Base-by-base conservation (phyloP, 2,888 invertebrate genomes). In the Capitulum mitella region DNA sequence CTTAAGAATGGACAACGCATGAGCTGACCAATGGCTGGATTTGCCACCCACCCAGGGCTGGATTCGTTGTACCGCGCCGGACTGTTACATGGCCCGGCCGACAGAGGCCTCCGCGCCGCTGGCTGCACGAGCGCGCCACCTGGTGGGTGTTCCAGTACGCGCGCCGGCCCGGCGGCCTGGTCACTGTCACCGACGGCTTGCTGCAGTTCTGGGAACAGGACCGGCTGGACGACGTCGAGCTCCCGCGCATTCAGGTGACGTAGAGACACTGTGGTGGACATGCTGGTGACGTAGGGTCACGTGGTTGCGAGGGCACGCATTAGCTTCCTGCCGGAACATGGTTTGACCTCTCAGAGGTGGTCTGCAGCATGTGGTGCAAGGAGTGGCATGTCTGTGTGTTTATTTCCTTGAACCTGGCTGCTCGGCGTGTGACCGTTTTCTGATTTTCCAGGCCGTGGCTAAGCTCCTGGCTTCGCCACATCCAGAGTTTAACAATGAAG, bases 201-300 rank as follows among this genome's bases (percentile, higher is more conserved):
- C 76, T 76, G 0, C 46, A 46, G 29, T 76, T 76, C 76, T 76
- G 76, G 76, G 76, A 29, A 14, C 76, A 76, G 76, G 76, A 76
- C 32, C 43, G 46, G 32, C 46, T 76, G 29, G 76, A 76, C 22
- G 16, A 46, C 5, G 76, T 76, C 16, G 46, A 43, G 1, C 46
- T 10, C 16, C 43, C 14, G 22, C 19, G 76, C 14, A 16, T 76
- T 3, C 76, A 76, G 76, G 76, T 76, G 26, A n/a, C n/a, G n/a
- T n/a, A n/a, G n/a, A n/a, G n/a, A n/a, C n/a, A n/a, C n/a, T n/a
- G n/a, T n/a, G n/a, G n/a, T n/a, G n/a, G n/a, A n/a, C n/a, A n/a
- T n/a, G n/a, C n/a, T n/a, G n/a, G n/a, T n/a, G n/a, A n/a, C n/a
- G n/a, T n/a, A n/a, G n/a, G n/a, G n/a, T n/a, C n/a, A n/a, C n/a